Percentiles rank a stretch among this genome's conserved stretches.
Evolutionary conservation across 2,113 vertebrate species (phyloP).

Genomic region (Archocentrus centrarchus): DNA sequence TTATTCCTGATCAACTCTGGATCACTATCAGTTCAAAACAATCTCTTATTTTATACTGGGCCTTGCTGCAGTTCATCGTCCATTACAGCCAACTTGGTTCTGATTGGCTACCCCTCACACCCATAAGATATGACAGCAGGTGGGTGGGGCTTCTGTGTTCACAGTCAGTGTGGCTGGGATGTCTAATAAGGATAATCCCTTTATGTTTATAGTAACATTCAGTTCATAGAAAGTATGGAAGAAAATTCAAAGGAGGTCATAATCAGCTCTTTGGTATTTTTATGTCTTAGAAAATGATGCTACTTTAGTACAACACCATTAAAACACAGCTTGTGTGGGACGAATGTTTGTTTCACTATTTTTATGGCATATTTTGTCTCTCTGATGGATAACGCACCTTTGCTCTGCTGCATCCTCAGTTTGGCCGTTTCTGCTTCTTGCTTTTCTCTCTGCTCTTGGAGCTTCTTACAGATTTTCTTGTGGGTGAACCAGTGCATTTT

Average conservation of each 20-base stretch:
- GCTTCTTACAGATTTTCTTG: slow-evolving; percentile 92
- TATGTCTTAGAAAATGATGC: rapidly evolving
- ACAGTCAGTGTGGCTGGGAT: too few relatives aligned
- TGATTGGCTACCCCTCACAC: too few relatives aligned
- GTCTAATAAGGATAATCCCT: too few relatives aligned
- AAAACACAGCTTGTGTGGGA: neutral
- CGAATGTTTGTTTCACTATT: neutral
- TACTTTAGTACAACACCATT: neutral
- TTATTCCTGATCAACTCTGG: neutral
- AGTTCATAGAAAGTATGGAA: neutral
- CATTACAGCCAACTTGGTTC: too few relatives aligned
- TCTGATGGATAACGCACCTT: slow-evolving; percentile 69
- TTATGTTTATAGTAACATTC: neutral
- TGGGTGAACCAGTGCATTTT: slow-evolving; percentile 98
- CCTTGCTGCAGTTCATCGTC: too few relatives aligned
- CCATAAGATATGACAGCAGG: too few relatives aligned
- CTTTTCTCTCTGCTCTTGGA: slow-evolving; percentile 89
- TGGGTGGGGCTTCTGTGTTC: too few relatives aligned
- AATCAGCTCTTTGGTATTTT: neutral
- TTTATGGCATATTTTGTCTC: rapidly evolving
- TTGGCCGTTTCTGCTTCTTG: slow-evolving; percentile 87
- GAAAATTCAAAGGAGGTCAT: neutral
- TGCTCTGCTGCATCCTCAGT: slow-evolving; percentile 80
- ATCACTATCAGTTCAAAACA: neutral
- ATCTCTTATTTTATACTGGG: too few relatives aligned